Evolutionary conservation across 2,797 vertebrate genomes (phyloP).

Genomic region (Thripadectes ignobilis): DNA sequence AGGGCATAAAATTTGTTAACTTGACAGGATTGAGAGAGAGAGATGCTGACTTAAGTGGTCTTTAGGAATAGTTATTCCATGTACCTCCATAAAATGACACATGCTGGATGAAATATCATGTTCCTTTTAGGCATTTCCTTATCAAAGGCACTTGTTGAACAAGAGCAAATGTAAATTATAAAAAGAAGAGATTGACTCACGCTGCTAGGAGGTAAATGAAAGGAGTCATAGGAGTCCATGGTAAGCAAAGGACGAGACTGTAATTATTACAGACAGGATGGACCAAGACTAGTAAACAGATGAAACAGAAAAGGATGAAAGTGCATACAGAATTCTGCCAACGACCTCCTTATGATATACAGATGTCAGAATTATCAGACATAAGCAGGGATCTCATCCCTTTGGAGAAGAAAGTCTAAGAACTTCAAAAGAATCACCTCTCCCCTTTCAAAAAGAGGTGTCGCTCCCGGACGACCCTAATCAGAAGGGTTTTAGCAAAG

Average conservation of each 20-base stretch:
- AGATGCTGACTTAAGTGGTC: not conserved
- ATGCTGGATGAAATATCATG: not conserved
- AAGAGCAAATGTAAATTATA: not conserved
- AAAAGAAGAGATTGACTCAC: not conserved
- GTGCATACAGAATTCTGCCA: not conserved
- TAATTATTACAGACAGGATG: not conserved
- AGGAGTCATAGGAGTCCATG: not conserved
- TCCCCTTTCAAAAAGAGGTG: not conserved
- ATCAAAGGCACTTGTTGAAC: not conserved
- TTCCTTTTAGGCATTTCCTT: not conserved
- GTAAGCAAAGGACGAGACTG: not conserved
- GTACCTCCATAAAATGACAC: not conserved
- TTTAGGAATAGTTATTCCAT: not conserved
- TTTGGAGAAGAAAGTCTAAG: not conserved
- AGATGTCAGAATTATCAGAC: not conserved
- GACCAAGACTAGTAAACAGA: not conserved
- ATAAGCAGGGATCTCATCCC: not conserved
- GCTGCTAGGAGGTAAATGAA: not conserved
- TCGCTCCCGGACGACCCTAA: accelerated
- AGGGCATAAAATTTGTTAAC: not conserved
- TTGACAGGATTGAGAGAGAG: not conserved
- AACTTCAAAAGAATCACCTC: not conserved
- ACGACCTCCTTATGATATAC: not conserved
- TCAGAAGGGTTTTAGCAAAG: not conserved
- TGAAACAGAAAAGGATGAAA: not conserved